Conservation (phyloP, 2,888 invertebrate genomes). For the Alentia gelatinosa region DNA sequence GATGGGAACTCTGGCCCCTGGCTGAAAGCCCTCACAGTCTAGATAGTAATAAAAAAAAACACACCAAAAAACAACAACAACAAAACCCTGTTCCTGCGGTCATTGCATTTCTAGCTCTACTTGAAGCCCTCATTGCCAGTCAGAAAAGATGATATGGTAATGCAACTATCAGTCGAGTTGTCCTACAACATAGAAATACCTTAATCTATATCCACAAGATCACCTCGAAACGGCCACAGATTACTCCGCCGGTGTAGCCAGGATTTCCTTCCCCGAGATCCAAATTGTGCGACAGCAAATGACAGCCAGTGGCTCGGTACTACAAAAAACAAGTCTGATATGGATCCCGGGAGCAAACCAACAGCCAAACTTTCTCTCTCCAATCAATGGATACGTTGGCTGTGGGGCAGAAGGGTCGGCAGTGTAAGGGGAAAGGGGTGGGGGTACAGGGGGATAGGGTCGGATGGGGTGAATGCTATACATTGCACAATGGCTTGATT, state of each 20-base stretch:
- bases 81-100: neutral
- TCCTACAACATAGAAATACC: neutral
- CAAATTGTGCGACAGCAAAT: neutral
- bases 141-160: neutral
- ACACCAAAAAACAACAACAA: neutral
- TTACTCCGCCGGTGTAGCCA: neutral
- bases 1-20: no score
- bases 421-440: neutral
- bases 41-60: neutral
- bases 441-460: neutral
- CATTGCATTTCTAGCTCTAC: neutral
- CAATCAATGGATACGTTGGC: neutral
- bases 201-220: neutral
- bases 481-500: neutral
- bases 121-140: neutral
- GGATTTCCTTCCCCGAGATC: no score
- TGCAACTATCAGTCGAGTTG: neutral
- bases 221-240: neutral
- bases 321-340: neutral
- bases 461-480: neutral
- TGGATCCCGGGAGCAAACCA: neutral
- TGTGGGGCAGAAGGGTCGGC: neutral
- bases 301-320: neutral
- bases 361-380: neutral
- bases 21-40: neutral